Conservation (phyloP, 2,113 vertebrate genomes). For the Caranx ignobilis region DNA sequence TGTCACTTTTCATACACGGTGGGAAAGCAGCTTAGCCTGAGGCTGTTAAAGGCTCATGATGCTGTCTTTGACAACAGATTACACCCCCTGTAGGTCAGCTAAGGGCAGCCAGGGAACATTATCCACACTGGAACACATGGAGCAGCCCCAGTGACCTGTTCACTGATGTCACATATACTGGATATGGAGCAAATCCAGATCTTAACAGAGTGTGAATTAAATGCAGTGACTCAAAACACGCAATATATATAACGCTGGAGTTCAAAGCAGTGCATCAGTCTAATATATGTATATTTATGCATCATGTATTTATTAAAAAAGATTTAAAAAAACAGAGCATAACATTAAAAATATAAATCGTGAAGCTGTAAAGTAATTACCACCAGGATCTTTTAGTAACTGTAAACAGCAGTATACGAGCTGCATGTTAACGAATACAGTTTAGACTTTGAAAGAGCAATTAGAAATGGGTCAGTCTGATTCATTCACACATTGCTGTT, state of each 20-base stretch:
- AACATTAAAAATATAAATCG: conserved; percentile 1
- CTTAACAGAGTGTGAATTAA: neutral
- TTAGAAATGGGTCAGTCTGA: conserved; percentile 2
- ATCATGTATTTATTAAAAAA: neutral
- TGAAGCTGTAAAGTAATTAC: conserved; percentile 11
- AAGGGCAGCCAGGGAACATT: conserved; percentile 13
- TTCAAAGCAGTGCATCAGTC: neutral
- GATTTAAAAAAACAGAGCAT: neutral
- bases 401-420: neutral
- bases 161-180: neutral
- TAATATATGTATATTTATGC: conserved; percentile 6
- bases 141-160: conserved; percentile 2
- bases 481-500: too few species aligned
- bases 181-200: conserved; percentile 7
- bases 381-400: conserved; percentile 16
- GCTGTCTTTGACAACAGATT: conserved; percentile 39
- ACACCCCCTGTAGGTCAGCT: conserved; percentile 24
- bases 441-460: conserved; percentile 21
- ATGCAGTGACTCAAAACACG: conserved; percentile 11
- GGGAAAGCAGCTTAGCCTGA: conserved; percentile 35
- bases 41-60: conserved; percentile 24
- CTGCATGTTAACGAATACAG: conserved; percentile 16
- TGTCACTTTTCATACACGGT: conserved; percentile 41
- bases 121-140: conserved; percentile 12
- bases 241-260: neutral